phyloP scores from a whole-genome alignment of 2,797 vertebrate genomes.

The Onychomys torridus region DNA sequence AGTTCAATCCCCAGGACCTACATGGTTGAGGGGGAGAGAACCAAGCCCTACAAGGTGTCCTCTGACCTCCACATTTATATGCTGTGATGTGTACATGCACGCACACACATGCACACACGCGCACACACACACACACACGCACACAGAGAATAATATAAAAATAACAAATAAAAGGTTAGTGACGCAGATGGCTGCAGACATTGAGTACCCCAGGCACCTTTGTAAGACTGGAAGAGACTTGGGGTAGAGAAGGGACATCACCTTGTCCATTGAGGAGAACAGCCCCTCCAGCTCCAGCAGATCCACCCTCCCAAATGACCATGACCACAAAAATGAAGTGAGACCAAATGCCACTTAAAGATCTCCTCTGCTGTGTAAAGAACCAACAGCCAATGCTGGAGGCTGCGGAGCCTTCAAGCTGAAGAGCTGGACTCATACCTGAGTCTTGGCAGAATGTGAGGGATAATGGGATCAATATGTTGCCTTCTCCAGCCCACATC shows the following conservation, averaged over 20 bases:
- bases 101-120: neutral
- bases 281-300: neutral
- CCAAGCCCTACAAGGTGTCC: neutral
- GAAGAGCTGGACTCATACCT: neutral
- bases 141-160: neutral
- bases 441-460: neutral
- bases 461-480: neutral
- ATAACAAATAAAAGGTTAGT: neutral
- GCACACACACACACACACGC: neutral
- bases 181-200: neutral
- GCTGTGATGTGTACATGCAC: fast-evolving
- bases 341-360: neutral
- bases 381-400: neutral
- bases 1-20: neutral
- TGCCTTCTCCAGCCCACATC: neutral
- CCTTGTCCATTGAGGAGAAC: neutral
- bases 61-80: neutral
- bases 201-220: neutral
- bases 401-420: neutral
- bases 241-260: neutral
- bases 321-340: neutral
- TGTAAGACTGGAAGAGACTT: neutral
- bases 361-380: neutral
- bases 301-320: fast-evolving
- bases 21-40: neutral